Base-by-base conservation (phyloP, 2,888 invertebrate genomes). In the Imbricaverruca yamaguchii region DNA sequence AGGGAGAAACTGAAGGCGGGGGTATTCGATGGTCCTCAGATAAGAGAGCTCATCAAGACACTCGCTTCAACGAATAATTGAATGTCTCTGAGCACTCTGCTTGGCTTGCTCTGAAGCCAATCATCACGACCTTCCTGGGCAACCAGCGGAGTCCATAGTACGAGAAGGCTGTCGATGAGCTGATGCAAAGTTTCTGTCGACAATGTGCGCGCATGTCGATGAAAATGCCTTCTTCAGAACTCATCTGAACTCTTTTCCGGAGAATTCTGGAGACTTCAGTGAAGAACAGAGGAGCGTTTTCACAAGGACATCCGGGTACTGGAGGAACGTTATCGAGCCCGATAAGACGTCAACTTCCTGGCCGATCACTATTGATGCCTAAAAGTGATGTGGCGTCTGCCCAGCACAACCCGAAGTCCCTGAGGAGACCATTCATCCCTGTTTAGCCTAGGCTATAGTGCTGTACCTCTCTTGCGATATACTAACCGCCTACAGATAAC, bases 251-350 rank as follows among this genome's bases (percentile, higher is more conserved):
- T 85, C 84, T 82, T 87, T 87, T 84, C 86, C 86, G 15, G 84
- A 85, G 83, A 87, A 87, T 84, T 83, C 85, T 63, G 86, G 85
- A 80, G 85, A 83, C 81, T 83, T 84, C 55, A 86, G 86, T 82
- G 86, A 86, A 81, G 85, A 87, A 81, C 86, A 87, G 85, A 85
- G 55, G 86, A 87, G 84, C 83, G 86, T 23, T 87, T 87, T 82
- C 87, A 87, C 82, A 86, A 86, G 81, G 86, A 87, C 81, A 84
- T 86, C 67, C 82, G 82, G 59, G 82, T 81, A 25, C 85, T 86
- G 84, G 85, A 86, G 83, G 81, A 82, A 79, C 82, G 85, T 23
- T 86, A 86, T 81, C 85, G 86, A 83, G 85, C 85, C 61, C 83
- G 82, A 81, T 85, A 85, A 84, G 84, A 84, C 83, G 61, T 81